Evolutionary conservation across 2,888 invertebrate species (phyloP), one percentile per base, ranked within the genome.

Genomic region (Microplitis manilae): DNA sequence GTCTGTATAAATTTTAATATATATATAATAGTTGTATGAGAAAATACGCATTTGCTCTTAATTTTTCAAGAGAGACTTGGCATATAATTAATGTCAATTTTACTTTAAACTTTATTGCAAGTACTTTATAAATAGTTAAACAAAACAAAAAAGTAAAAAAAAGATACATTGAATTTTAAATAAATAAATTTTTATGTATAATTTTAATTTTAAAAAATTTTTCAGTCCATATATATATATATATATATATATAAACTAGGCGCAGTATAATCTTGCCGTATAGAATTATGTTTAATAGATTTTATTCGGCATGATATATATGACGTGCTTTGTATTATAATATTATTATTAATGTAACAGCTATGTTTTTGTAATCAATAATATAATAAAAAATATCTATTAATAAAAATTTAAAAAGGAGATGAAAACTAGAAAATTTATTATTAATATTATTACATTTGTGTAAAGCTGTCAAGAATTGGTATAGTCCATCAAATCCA

Each of bases 361-460:
- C 84, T 86, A 88, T 87, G 89, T 89, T 89, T 89, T 89, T 89
- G 88, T 89, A 89, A 89, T 89, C 88, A 87, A 85, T 88, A 88
- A 89, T 86, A 84, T 87, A 88, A 86, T 83, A 85, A 77, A 77
- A 68, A 79, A 77, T 81, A 82, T 82, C 80, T 77, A 79, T 82
- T 79, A 69, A 77, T 75, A 62, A 41, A 59, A 79, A 77, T 41
- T 8, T 50, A 79, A 86, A 82, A 86, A 87, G 87, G 88, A 85
- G 85, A 88, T 87, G 85, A 89, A 88, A 88, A 88, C 86, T 88
- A 88, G 87, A 87, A 88, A 87, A 87, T 87, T 77, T 74, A 64
- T 76, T 60, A 74, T 78, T 76, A 70, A 78, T 77, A 79, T 73
- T 80, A 72, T 70, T 77, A 76, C 88, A 85, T 85, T 88, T 88